phyloP scores from a whole-genome alignment of 1,140 invertebrate species.

The Meloidogyne exigua region DNA sequence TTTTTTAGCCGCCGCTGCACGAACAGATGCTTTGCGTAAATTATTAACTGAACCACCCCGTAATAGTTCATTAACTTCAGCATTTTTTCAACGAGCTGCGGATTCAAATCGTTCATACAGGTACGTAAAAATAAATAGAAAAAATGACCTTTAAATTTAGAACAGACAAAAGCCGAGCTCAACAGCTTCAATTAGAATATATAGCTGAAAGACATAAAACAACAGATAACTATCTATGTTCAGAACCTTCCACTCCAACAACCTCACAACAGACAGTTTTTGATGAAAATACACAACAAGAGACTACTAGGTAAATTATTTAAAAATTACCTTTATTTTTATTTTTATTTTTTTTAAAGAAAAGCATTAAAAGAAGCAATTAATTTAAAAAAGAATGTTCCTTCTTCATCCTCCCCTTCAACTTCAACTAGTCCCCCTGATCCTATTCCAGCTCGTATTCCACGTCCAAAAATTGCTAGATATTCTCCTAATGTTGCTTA shows the following conservation, averaged over 20 bases:
- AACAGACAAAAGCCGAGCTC: slow-evolving; percentile 35
- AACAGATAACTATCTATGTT: not conserved
- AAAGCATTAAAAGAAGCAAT: slow-evolving; percentile 51
- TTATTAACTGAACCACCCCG: slow-evolving; percentile 29
- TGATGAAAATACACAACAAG: slow-evolving; percentile 7
- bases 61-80: not conserved
- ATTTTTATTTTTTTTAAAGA: not conserved
- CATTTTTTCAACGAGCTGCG: slow-evolving; percentile 33
- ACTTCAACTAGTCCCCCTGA: slow-evolving; percentile 32
- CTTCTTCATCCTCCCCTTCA: not conserved
- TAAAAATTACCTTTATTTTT: not conserved
- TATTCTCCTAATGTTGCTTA: slow-evolving; percentile 29
- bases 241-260: slow-evolving; percentile 35
- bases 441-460: slow-evolving; percentile 45
- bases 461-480: slow-evolving; percentile 49
- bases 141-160: too few species aligned
- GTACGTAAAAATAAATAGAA: too few species aligned
- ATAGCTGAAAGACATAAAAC: slow-evolving; percentile 38
- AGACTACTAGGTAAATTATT: not conserved
- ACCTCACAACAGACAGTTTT: slow-evolving; percentile 31
- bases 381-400: slow-evolving; percentile 40
- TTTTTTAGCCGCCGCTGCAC: not conserved
- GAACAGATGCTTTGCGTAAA: slow-evolving; percentile 47
- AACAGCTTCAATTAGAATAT: slow-evolving; percentile 40
- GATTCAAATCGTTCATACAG: slow-evolving; percentile 33